Base-by-base conservation (phyloP, 1,140 invertebrate species). In the Drusus annulatus region DNA sequence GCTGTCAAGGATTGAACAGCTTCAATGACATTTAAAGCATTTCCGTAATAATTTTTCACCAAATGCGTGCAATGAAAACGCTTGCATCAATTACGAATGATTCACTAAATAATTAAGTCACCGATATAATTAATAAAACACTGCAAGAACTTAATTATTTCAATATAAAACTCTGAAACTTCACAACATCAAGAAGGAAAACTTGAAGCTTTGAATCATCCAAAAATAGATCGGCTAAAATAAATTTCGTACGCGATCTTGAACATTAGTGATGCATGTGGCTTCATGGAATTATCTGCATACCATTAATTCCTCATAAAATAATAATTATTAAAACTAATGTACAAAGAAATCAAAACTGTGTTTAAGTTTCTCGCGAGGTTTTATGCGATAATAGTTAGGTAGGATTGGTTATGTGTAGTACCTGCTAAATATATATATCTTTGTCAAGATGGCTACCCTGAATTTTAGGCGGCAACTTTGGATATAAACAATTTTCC, bases 151-250 rank as follows among this genome's bases (percentile, higher is more conserved):
- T 13, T 45, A 45, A 13, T 13, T 45, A 45, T 45, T 13, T 13
- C 36, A 45, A 45, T 45, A 68, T 4, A 76, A 76, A 76, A 51
- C 50, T 54, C 69, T n/a, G 16, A 23, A 50, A 63, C 56, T 63
- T 63, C 45, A 74, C 25, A 69, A 79, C 45, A 68, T 60, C 51
- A 56, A 17, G 21, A 52, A 10, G 50, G 13, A 28, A 65, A 17
- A 50, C 31, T 68, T 56, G 31, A 63, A 54, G 73, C 77, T 80
- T 81, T 76, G 52, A 81, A 58, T 62, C 56, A 45, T 76, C 73
- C 69, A 19, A 63, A 83, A 83, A 83, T 83, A 83, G 82, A 83
- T 50, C 28, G 16, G 28, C 78, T 23, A 77, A 83, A 83, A 83
- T 83, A 83, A 78, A 80, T 74, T 78, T 25, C 51, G 36, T 79